phyloP scores from a whole-genome alignment of 2,888 invertebrate genomes.

The Xestia xanthographa region DNA sequence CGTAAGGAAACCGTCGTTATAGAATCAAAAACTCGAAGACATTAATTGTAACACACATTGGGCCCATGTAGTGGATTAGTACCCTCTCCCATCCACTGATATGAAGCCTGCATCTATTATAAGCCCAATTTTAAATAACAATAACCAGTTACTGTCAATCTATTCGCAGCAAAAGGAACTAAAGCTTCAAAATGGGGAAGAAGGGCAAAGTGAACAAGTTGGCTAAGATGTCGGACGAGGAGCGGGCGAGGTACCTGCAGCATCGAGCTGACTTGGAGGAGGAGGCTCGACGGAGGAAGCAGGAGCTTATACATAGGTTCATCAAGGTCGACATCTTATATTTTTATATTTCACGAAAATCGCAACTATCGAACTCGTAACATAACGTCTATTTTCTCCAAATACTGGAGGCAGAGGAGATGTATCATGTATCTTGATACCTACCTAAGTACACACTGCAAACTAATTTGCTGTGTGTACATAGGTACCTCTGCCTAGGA shows the following conservation, averaged over 20 bases:
- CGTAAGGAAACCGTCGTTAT: too few species aligned
- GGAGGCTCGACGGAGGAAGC: slow-evolving; percentile 94
- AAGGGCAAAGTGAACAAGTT: slow-evolving; percentile 94
- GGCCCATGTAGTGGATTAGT: too few species aligned
- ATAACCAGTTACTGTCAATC: not conserved
- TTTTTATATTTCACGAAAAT: not conserved
- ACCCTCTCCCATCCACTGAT: too few species aligned
- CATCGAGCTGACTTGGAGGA: slow-evolving; percentile 95
- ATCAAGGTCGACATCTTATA: slow-evolving; percentile 92
- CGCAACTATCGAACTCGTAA: not conserved
- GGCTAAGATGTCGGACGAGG: slow-evolving; percentile 96
- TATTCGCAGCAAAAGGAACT: slow-evolving; percentile 40
- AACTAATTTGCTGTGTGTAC: too few species aligned
- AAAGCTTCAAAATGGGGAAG: slow-evolving; percentile 89
- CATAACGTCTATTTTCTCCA: not conserved
- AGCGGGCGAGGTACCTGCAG: slow-evolving; percentile 94
- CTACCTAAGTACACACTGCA: too few species aligned
- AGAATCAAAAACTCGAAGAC: too few species aligned
- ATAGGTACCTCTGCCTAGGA: not conserved
- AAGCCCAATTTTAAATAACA: too few species aligned
- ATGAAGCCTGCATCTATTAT: too few species aligned
- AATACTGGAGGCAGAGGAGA: too few species aligned
- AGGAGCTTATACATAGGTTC: slow-evolving; percentile 94
- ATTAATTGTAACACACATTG: too few species aligned
- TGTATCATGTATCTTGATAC: too few species aligned